Evolutionary conservation across 2,888 invertebrate genomes (phyloP).

Genomic region (Aleiodes leptofemur): DNA sequence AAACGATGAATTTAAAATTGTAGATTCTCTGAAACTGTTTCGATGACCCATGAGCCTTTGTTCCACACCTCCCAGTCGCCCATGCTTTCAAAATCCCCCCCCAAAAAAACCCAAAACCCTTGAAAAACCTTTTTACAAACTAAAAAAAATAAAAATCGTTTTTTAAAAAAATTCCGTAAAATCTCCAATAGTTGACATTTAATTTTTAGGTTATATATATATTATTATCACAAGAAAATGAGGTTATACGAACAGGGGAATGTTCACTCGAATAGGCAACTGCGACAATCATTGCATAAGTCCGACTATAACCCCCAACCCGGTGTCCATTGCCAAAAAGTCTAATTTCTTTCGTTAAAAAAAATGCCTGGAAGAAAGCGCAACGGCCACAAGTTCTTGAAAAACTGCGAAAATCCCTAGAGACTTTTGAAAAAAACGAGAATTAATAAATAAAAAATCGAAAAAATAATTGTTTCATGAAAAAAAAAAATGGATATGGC

Average conservation of each 20-base stretch:
- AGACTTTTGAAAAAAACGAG: not conserved
- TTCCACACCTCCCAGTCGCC: not conserved
- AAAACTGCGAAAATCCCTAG: not conserved
- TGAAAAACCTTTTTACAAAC: too few species aligned
- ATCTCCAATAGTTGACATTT: conserved; percentile 19
- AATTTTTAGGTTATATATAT: conserved; percentile 24
- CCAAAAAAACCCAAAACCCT: not conserved
- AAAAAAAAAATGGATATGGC: conserved; percentile 10
- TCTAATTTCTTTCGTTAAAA: not conserved
- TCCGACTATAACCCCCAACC: conserved; percentile 33
- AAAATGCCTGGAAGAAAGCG: not conserved
- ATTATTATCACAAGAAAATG: conserved; percentile 4
- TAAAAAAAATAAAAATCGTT: not conserved
- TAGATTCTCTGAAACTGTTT: not conserved
- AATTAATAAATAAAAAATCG: not conserved
- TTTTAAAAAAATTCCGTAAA: not conserved
- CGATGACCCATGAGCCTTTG: conserved; percentile 6
- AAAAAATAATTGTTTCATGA: conserved; percentile 2
- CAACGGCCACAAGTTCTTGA: too few species aligned
- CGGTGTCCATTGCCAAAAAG: conserved; percentile 11
- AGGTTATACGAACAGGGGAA: conserved; percentile 19
- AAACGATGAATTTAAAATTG: not conserved
- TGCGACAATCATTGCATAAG: conserved; percentile 33
- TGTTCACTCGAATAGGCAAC: conserved; percentile 15
- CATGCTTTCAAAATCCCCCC: not conserved